Base-by-base conservation (phyloP, 2,797 vertebrate species). In the Alcedo quadribrachys region DNA sequence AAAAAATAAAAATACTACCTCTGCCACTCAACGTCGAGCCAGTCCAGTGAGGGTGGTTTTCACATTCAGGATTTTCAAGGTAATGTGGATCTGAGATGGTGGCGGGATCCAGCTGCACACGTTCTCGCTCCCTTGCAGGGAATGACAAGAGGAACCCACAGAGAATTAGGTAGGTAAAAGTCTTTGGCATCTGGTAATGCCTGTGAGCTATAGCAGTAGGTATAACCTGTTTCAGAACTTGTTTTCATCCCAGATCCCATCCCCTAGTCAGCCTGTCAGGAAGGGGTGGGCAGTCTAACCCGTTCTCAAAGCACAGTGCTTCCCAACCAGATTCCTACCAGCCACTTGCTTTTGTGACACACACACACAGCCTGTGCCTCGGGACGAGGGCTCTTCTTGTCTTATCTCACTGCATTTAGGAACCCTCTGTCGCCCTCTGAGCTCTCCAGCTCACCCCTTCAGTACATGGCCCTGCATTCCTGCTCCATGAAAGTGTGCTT, bases 1-100 rank as follows among this genome's bases (percentile, higher is more conserved):
- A n/a, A 96, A 96, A 96, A 40, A 96, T 96, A 96, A 96, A 97
- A 97, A 91, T 87, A 94, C 97, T 97, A 97, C 96, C 96, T 97
- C 97, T 97, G 94, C 95, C 91, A 91, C 89, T 97, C 70, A 51
- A 65, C 35, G 1, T 32, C 0, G 13, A 94, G 58, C 79, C 1
- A 8, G 11, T 80, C 67, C 67, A 53, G 40, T 51, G 79, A 55
- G 86, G 55, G 10, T 77, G 42, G 30, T 45, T 57, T 92, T 78
- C 76, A 48, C 51, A 11, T 80, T 85, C 43, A 1, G 48, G 50
- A 67, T 75, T 90, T 90, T 91, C 58, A 80, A 85, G 90, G 79
- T 53, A 60, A 66, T 0, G 7, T 66, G 71, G n/a, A 8, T 51
- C 32, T 33, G 62, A 60, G 86, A 30, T 50, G 86, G 37, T 8